Evolutionary conservation across 2,888 invertebrate genomes (phyloP), one percentile per base, ranked within the genome.

Genomic region (Agriotes lineatus): DNA sequence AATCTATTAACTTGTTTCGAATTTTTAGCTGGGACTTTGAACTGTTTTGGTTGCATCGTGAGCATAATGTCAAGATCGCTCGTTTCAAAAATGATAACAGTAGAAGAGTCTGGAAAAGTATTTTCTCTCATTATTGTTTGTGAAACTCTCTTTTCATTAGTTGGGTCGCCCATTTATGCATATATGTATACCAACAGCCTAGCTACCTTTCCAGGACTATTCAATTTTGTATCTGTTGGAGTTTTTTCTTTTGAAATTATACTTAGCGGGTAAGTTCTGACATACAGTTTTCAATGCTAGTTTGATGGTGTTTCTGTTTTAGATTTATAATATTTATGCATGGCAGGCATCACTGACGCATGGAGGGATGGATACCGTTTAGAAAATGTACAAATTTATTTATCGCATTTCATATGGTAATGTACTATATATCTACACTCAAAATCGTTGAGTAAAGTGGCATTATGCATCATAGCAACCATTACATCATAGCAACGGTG

Each of bases 41-140:
- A 25, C 1, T 50, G 86, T 70, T 85, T 91, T 70, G 85, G 85
- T 70, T 86, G 87, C 0, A 78, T 89, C 5, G 81, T 88, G 9
- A 84, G 87, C 33, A 89, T 91, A 0, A 84, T 90, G 70, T 82
- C 88, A 48, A 85, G 90, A 60, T 87, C 91, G 0, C 82, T 89
- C 69, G 77, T 91, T 25, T 88, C 91, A 0, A 91, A 90, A 80
- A 85, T 87, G 30, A 84, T 90, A 16, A 87, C 88, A 0, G 73
- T 84, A 6, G 86, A 88, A 62, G 91, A 91, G 74, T 85, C 88
- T 7, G 88, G 88, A 79, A 84, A 85, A 84, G 87, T 92, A 19
- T 93, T 92, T 78, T 88, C 93, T 0, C 82, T 93, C 59, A 88
- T 90, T 78, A 88, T 90, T 22, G 87, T 89, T 2, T 78, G 91